Percentiles rank a stretch among this genome's conserved stretches.
Evolutionary conservation across 2,797 vertebrate genomes (phyloP).

Genomic region (Sebastes cheni): DNA sequence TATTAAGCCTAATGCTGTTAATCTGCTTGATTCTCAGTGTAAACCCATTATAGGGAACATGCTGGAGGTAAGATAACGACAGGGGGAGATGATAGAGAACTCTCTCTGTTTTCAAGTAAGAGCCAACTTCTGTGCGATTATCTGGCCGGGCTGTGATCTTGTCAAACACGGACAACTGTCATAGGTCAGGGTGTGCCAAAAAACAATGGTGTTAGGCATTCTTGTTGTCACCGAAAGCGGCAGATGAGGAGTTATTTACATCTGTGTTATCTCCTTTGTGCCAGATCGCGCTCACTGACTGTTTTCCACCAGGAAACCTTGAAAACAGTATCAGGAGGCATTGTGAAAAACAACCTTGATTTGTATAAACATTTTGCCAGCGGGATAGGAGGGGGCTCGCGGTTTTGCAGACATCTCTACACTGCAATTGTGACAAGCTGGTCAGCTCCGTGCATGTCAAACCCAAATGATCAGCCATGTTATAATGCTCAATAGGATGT

Average conservation of each 20-base stretch:
- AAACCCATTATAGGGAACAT: slow-evolving; percentile 68
- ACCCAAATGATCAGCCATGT: slow-evolving; percentile 56
- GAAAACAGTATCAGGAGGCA: slow-evolving; percentile 56
- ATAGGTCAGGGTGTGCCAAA: slow-evolving; percentile 63
- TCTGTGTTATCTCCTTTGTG: slow-evolving; percentile 66
- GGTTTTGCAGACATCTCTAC: slow-evolving; percentile 32
- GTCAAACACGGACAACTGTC: slow-evolving; percentile 66
- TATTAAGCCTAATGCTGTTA: slow-evolving; percentile 70
- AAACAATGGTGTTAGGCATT: slow-evolving; percentile 71
- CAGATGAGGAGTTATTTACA: slow-evolving; percentile 72
- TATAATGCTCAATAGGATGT: slow-evolving; percentile 66
- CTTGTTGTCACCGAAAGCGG: slow-evolving; percentile 59
- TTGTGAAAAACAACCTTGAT: slow-evolving; percentile 58
- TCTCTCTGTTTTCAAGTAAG: slow-evolving; percentile 46
- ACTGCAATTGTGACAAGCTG: slow-evolving; percentile 52
- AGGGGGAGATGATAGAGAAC: slow-evolving; percentile 34
- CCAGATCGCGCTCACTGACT: slow-evolving; percentile 37
- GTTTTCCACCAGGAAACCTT: slow-evolving; percentile 57
- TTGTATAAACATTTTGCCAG: slow-evolving; percentile 54
- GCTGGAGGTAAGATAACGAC: slow-evolving; percentile 53
- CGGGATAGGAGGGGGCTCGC: slow-evolving; percentile 34
- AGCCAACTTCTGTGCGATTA: slow-evolving; percentile 43
- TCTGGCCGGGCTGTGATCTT: slow-evolving; percentile 66
- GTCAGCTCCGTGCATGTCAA: slow-evolving; percentile 46
- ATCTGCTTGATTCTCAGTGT: slow-evolving; percentile 71